Evolutionary conservation across 2,797 vertebrate genomes (phyloP).

Genomic region (Apogon talboti): DNA sequence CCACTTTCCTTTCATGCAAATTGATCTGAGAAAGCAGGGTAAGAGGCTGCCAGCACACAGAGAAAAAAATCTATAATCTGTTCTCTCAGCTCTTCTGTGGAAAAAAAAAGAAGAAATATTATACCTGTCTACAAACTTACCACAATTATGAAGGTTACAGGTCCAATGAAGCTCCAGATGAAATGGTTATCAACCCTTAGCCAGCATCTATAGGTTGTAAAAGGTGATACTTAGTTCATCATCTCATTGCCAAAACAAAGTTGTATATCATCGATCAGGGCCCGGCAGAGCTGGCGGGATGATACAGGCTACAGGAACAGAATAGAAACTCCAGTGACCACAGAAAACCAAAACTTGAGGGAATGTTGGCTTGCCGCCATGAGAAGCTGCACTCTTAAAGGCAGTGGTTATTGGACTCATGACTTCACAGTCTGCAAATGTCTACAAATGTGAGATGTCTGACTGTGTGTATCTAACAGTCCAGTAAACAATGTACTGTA

Average conservation of each 20-base stretch:
- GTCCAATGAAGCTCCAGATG: constrained; percentile 99
- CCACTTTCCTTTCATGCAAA: constrained; percentile 83
- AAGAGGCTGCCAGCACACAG: constrained; percentile 45
- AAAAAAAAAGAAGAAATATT: constrained; percentile 14
- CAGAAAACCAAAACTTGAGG: constrained; percentile 67
- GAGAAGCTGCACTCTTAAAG: constrained; percentile 60
- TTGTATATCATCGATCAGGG: constrained; percentile 67
- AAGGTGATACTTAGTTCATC: constrained; percentile 57
- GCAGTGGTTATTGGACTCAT: constrained; percentile 53
- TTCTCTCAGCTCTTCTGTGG: constrained; percentile 54
- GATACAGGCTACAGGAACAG: constrained; percentile 52
- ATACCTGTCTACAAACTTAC: constrained; percentile 81
- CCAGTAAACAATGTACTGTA: constrained; percentile 51
- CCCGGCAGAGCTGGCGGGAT: constrained; percentile 42
- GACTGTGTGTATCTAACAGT: constrained; percentile 36
- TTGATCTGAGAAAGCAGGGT: constrained; percentile 72
- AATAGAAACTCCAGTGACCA: constrained; percentile 60
- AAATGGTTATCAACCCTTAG: constrained; percentile 97
- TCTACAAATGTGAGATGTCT: constrained; percentile 52
- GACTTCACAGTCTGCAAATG: constrained; percentile 75
- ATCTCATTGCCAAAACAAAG: constrained; percentile 67
- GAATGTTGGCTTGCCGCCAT: constrained; percentile 61
- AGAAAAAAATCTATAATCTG: constrained; percentile 63
- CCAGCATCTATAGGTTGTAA: constrained; percentile 88
- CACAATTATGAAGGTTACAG: constrained; percentile 94